A percentile compares a stretch with the other conserved stretches of the same genome.
Conservation (phyloP, 2,888 invertebrate genomes). For the Merodon equestris region DNA sequence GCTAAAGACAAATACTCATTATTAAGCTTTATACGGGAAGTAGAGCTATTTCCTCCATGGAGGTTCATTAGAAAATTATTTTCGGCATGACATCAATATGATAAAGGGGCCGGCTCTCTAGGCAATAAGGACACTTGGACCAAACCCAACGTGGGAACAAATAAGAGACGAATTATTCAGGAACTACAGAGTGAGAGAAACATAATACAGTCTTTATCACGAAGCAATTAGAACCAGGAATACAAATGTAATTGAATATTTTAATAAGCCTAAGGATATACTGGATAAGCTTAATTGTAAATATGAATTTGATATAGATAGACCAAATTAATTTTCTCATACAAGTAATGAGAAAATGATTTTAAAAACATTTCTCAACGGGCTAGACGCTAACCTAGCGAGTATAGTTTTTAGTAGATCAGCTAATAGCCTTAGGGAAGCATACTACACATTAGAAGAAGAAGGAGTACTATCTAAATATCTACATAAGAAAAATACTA, state of each 20-base stretch:
- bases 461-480: too few relatives aligned
- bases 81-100: too few relatives aligned
- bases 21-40: too few relatives aligned
- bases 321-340: background rate
- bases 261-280: slow-evolving; percentile 7
- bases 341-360: background rate
- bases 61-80: too few relatives aligned
- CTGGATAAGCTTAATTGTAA: background rate
- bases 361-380: background rate
- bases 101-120: too few relatives aligned
- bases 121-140: too few relatives aligned
- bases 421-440: background rate
- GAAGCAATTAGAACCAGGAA: background rate
- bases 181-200: too few relatives aligned
- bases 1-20: too few relatives aligned
- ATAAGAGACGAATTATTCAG: too few relatives aligned
- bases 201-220: background rate
- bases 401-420: background rate
- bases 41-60: too few relatives aligned
- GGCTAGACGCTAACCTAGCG: background rate
- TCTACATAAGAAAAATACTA: too few relatives aligned
- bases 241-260: background rate
- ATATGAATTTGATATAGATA: background rate
- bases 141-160: too few relatives aligned
- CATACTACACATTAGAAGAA: background rate